Evolutionary conservation across 2,113 vertebrate genomes (phyloP).

Genomic region (Grallaria varia): DNA sequence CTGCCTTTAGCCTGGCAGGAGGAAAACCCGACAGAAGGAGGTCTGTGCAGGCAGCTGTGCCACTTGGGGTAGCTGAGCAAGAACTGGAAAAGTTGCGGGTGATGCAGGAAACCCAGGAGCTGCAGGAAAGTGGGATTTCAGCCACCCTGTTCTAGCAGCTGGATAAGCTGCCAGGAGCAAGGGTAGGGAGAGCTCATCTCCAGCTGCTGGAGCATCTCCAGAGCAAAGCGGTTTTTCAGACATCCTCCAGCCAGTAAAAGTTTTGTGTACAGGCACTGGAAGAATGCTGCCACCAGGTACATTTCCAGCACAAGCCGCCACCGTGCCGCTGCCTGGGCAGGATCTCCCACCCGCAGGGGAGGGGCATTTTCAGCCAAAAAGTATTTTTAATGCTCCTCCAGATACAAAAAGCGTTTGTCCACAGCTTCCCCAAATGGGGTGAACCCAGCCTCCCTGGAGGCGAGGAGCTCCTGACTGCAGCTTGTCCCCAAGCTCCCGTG

Average conservation of each 20-base stretch:
- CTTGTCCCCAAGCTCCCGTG: rapidly evolving
- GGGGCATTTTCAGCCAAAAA: not conserved
- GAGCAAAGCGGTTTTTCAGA: not conserved
- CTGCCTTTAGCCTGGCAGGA: not conserved
- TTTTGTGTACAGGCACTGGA: not conserved
- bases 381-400: not conserved
- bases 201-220: constrained; percentile 9
- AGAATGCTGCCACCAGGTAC: not conserved
- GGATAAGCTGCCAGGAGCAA: not conserved
- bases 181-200: not conserved
- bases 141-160: not conserved
- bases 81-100: not conserved
- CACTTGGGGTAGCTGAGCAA: not conserved
- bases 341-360: not conserved
- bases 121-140: rapidly evolving
- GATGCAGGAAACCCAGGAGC: not conserved
- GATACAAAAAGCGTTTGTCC: not conserved
- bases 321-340: not conserved
- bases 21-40: not conserved
- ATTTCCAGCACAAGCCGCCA: not conserved
- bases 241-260: not conserved
- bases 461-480: not conserved
- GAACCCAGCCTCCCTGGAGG: not conserved
- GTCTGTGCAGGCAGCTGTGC: not conserved
- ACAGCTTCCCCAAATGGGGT: not conserved